phyloP scores from a whole-genome alignment of 2,113 vertebrate species.

The Telmatochromis brichardi region DNA sequence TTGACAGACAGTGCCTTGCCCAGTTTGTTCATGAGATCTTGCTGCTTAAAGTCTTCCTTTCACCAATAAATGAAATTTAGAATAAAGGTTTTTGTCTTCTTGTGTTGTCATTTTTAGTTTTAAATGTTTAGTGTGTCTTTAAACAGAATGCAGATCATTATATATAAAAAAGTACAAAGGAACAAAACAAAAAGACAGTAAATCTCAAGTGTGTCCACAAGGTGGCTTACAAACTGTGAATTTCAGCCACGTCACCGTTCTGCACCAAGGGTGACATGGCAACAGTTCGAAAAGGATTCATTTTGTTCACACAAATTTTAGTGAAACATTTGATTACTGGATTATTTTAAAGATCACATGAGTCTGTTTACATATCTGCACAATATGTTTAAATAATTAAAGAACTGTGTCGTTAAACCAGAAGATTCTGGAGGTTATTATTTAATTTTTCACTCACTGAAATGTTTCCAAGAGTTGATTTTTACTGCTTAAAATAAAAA shows the following conservation, averaged over 20 bases:
- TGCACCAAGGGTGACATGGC: not conserved
- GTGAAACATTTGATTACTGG: not conserved
- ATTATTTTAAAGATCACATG: not conserved
- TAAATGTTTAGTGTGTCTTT: not conserved
- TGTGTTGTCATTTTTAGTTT: not conserved
- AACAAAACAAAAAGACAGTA: not conserved
- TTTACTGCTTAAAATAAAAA: not conserved
- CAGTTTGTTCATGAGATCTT: conserved; percentile 33
- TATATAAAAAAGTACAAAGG: not conserved
- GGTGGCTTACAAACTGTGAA: not conserved
- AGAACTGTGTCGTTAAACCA: not conserved
- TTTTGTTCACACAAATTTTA: not conserved
- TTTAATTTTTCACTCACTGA: not conserved
- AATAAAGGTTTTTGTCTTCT: not conserved
- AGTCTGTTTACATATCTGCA: not conserved
- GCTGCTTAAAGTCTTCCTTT: conserved; percentile 66
- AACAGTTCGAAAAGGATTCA: not conserved
- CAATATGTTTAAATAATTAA: not conserved
- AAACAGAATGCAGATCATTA: not conserved
- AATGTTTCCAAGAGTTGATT: not conserved
- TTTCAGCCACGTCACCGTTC: not conserved
- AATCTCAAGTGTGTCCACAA: not conserved
- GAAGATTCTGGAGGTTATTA: not conserved
- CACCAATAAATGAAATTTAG: conserved; percentile 68
- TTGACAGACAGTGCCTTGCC: conserved; percentile 54